Evolutionary conservation across 2,888 invertebrate species (phyloP), one percentile per base, ranked within the genome.

Genomic region (Anaspis maculata): DNA sequence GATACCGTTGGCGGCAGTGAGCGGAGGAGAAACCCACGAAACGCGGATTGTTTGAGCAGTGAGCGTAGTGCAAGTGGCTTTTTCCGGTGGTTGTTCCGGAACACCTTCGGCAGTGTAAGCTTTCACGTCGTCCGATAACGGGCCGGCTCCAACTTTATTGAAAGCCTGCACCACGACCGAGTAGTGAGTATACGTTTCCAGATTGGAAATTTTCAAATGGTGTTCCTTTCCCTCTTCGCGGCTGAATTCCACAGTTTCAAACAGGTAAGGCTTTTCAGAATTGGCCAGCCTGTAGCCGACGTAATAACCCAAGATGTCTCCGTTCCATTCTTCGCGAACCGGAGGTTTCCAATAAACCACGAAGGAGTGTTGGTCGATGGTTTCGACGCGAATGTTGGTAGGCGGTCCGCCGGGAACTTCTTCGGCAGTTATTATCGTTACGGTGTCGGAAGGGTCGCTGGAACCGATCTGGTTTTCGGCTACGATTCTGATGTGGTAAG

Each of bases 161-260:
- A 89, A 94, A 0, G 90, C 91, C 68, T 92, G 92, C 5, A 94
- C 89, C 12, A 94, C 91, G 13, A 94, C 85, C n/a, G 90, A 83
- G 67, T 95, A 95, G 63, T 91, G 90, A 0, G 92, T 94, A 69
- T 94, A 95, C 1, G 90, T 92, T 59, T 81, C 82, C 58, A 45
- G 57, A 46, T 57, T 61, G 6, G 57, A 51, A 29, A 59, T 57
- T 52, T 60, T 84, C 50, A 91, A 68, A 52, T 82, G 85, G 57
- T 89, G 89, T 64, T 91, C 90, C 56, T 89, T 89, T 62, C 86
- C 87, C 61, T 89, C 89, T 71, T 90, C 90, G 57, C 87, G 83
- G 32, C 85, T 84, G 62, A 89, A 89, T 60, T 90, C 90, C 3
- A 91, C 88, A 30, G 90, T 90, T 68, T 91, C 90, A 55, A 87